Evolutionary conservation across 2,797 vertebrate genomes (phyloP).

Genomic region (Nothura maculosa): DNA sequence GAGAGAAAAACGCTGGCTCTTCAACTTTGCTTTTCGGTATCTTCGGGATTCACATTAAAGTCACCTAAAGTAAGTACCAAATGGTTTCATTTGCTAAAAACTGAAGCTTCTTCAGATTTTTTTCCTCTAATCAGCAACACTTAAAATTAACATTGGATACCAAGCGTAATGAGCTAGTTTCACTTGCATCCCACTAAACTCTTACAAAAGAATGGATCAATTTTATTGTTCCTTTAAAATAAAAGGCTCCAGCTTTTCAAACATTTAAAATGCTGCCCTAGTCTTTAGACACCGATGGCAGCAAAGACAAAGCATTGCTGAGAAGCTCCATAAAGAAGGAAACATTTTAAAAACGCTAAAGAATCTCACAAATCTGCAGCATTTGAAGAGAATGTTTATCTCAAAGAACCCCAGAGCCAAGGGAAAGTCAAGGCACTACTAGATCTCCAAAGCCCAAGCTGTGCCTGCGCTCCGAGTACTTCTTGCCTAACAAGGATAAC

Average conservation of each 20-base stretch:
- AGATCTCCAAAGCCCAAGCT: neutral
- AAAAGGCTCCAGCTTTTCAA: neutral
- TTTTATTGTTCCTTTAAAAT: neutral
- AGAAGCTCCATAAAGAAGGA: neutral
- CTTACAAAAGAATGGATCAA: neutral
- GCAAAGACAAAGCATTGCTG: neutral
- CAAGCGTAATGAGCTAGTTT: neutral
- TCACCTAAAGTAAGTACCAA: neutral
- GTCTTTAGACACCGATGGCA: neutral
- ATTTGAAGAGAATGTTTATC: neutral
- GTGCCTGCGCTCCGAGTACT: neutral
- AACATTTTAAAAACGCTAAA: neutral
- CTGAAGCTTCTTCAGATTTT: neutral
- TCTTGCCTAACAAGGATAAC: neutral
- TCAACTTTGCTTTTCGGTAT: neutral
- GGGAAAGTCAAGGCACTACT: neutral
- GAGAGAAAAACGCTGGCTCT: neutral
- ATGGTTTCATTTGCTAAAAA: neutral
- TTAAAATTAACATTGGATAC: neutral
- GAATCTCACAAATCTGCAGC: neutral
- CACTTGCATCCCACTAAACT: neutral
- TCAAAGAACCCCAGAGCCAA: neutral
- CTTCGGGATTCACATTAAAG: neutral
- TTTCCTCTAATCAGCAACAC: neutral
- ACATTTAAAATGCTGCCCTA: neutral